Percentiles rank a stretch among this genome's conserved stretches.
These are phyloP conservation scores for Campoletis raptor DNA, from an alignment of 2,888 invertebrate species.

Conservation along the genomic window DNA sequence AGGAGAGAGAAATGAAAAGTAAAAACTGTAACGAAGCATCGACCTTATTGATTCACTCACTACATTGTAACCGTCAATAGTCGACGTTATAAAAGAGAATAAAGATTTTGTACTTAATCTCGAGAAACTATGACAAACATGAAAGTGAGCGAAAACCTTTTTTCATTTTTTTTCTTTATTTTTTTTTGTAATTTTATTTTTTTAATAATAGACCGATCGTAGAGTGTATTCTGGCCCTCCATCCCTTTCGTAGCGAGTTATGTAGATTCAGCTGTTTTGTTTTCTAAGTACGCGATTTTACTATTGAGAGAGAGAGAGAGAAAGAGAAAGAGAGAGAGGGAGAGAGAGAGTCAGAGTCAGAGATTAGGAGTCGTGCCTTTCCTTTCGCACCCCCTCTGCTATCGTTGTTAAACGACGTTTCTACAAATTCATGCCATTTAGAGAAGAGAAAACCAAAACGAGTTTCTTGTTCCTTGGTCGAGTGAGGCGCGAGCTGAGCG, in stretches of 20 bases:
- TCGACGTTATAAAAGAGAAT: slow-evolving; percentile 61
- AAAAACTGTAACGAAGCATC: slow-evolving; percentile 57
- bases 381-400: slow-evolving; percentile 67
- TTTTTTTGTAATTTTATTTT: slow-evolving; percentile 42
- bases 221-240: slow-evolving; percentile 61
- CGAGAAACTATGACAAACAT: slow-evolving; percentile 63
- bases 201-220: slow-evolving; percentile 39
- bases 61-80: slow-evolving; percentile 61
- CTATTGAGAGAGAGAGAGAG: slow-evolving; percentile 9
- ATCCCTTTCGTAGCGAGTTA: slow-evolving; percentile 42
- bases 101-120: slow-evolving; percentile 74
- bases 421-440: slow-evolving; percentile 50
- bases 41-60: slow-evolving; percentile 60
- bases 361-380: slow-evolving; percentile 68
- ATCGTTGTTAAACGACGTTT: slow-evolving; percentile 48
- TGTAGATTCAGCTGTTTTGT: slow-evolving; percentile 59
- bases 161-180: slow-evolving; percentile 52
- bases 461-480: slow-evolving; percentile 40
- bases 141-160: slow-evolving; percentile 58
- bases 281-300: slow-evolving; percentile 61
- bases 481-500: slow-evolving; percentile 15
- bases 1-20: slow-evolving; percentile 29
- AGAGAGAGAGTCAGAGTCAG: slow-evolving; percentile 9
- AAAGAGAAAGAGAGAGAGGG: slow-evolving; percentile 25
- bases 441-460: slow-evolving; percentile 8